Evolutionary conservation across 2,113 vertebrate species (phyloP).

Genomic region (Micromys minutus): DNA sequence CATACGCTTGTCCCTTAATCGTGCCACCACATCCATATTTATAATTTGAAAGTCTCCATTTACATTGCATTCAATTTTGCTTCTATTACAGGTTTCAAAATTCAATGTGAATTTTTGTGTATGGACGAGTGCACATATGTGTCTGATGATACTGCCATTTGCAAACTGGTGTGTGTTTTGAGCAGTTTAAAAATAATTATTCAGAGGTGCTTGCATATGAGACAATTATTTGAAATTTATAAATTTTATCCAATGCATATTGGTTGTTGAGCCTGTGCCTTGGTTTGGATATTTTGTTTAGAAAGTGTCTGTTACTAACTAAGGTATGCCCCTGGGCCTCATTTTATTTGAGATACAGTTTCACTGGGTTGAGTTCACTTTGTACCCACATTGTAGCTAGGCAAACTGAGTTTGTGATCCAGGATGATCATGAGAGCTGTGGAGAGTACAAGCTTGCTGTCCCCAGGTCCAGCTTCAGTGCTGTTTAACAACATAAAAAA

Average conservation of each 20-base stretch:
- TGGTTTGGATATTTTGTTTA: neutral
- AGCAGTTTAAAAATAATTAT: neutral
- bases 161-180: neutral
- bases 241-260: neutral
- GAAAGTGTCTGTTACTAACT: neutral
- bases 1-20: too few species aligned
- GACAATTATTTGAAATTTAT: slow-evolving; percentile 20
- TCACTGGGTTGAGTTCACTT: neutral
- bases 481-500: slow-evolving; percentile 35
- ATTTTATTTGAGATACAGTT: neutral
- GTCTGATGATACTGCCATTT: neutral
- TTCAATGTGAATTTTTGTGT: neutral
- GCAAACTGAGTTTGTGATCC: neutral
- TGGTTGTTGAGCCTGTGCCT: neutral
- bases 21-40: slow-evolving; percentile 1
- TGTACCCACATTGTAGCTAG: neutral
- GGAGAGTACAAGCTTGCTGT: neutral
- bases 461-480: neutral
- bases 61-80: neutral
- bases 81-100: slow-evolving; percentile 1
- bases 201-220: neutral
- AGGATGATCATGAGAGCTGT: neutral
- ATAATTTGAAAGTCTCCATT: neutral
- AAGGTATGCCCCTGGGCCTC: neutral
- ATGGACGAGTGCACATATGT: neutral